Conservation (phyloP, 2,797 vertebrate species). For the Merluccius polli region DNA sequence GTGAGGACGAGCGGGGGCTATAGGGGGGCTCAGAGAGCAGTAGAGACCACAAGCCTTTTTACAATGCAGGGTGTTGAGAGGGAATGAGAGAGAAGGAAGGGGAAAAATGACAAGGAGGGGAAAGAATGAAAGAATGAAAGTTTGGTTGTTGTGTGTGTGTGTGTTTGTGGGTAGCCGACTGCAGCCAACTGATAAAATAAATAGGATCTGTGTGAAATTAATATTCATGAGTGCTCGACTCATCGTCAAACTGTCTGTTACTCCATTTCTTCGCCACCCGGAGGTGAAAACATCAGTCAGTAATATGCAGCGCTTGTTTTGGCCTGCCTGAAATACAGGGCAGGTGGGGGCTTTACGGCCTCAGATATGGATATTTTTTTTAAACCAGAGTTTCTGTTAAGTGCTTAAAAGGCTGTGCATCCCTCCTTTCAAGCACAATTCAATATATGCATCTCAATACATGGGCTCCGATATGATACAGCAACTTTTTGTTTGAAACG, state of each 20-base stretch:
- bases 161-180: slow-evolving; percentile 9
- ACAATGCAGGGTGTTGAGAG: too few relatives aligned
- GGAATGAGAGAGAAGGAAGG: too few relatives aligned
- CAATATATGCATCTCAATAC: too few relatives aligned
- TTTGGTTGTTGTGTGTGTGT: slow-evolving; percentile 4
- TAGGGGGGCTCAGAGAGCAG: too few relatives aligned
- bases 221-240: slow-evolving; percentile 15
- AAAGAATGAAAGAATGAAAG: neutral
- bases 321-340: neutral
- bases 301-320: neutral
- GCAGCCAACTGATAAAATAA: slow-evolving; percentile 20
- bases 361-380: neutral
- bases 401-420: too few relatives aligned
- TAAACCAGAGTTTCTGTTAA: too few relatives aligned
- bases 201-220: slow-evolving; percentile 24
- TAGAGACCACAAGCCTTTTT: neutral
- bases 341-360: neutral
- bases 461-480: too few relatives aligned
- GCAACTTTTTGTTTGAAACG: too few relatives aligned
- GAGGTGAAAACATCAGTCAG: neutral
- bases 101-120: neutral
- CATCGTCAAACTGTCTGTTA: neutral
- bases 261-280: slow-evolving; percentile 3
- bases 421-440: too few relatives aligned
- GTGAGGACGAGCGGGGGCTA: neutral